Conservation (phyloP, 2,888 invertebrate species). For the Fabriciana adippe region DNA sequence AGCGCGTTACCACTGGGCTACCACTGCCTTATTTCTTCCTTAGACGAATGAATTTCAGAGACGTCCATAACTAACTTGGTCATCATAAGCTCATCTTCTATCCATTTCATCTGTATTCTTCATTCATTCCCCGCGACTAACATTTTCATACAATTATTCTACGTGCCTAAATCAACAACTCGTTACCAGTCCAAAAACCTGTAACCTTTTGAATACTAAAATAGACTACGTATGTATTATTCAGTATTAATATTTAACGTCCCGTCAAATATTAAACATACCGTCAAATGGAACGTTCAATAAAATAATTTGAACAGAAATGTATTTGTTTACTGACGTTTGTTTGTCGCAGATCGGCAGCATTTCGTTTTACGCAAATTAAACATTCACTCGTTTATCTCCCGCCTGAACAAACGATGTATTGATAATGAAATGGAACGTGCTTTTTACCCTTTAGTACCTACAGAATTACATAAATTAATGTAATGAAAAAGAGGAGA, state of each 20-base stretch:
- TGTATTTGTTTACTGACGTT: slow-evolving; percentile 28
- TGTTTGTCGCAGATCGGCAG: slow-evolving; percentile 29
- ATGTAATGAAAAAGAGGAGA: not conserved
- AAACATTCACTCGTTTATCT: slow-evolving; percentile 35
- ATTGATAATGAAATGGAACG: slow-evolving; percentile 33
- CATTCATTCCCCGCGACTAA: too few relatives aligned
- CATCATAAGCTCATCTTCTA: too few relatives aligned
- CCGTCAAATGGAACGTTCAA: slow-evolving; percentile 24
- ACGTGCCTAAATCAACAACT: too few relatives aligned
- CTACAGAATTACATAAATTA: slow-evolving; percentile 15
- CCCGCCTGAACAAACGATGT: slow-evolving; percentile 32
- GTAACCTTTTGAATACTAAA: too few relatives aligned
- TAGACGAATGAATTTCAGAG: too few relatives aligned
- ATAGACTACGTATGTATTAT: not conserved
- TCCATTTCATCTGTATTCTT: too few relatives aligned
- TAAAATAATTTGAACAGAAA: slow-evolving; percentile 20
- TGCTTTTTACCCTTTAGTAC: slow-evolving; percentile 22
- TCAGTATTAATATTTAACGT: slow-evolving; percentile 21
- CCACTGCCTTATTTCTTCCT: too few relatives aligned
- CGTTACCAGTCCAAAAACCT: too few relatives aligned
- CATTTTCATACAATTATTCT: too few relatives aligned
- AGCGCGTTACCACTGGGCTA: too few relatives aligned
- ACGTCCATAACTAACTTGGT: too few relatives aligned
- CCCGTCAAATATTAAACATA: slow-evolving; percentile 13
- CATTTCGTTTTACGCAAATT: slow-evolving; percentile 46